Evolutionary conservation across 2,888 invertebrate genomes (phyloP).

Genomic region (Chymomyza procnemis): DNA sequence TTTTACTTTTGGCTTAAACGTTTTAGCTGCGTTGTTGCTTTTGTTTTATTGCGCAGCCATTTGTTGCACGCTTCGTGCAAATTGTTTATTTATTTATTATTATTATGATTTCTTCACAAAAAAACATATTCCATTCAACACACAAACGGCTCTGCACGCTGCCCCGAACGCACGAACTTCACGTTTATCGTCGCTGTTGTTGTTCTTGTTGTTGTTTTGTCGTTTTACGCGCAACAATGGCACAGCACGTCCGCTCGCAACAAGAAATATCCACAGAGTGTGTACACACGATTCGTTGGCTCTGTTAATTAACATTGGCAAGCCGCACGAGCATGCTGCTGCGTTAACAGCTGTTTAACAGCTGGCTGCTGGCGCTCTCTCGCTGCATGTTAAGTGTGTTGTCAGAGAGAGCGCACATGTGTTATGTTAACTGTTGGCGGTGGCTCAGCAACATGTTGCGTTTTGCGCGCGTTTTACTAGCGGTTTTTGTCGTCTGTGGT

Average conservation of each 20-base stretch:
- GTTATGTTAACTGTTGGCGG: constrained; percentile 18
- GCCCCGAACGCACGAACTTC: neutral
- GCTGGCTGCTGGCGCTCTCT: neutral
- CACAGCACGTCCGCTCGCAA: constrained; percentile 53
- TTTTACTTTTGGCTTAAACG: constrained; percentile 18
- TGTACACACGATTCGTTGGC: neutral
- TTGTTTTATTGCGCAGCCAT: neutral
- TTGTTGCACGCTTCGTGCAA: neutral
- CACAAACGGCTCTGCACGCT: neutral
- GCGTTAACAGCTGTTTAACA: constrained; percentile 10
- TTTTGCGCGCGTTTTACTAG: constrained; percentile 40
- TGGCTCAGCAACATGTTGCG: constrained; percentile 56
- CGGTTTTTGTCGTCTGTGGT: constrained; percentile 32
- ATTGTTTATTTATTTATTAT: constrained; percentile 2
- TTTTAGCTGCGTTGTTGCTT: constrained; percentile 19
- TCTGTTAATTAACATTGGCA: neutral
- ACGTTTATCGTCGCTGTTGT: constrained; percentile 18
- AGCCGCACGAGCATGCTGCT: neutral
- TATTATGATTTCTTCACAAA: no score
- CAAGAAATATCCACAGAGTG: constrained; percentile 15
- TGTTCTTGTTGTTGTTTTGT: constrained; percentile 35
- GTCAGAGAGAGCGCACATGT: constrained; percentile 23
- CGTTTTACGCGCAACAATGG: constrained; percentile 34
- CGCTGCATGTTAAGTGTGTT: no score
- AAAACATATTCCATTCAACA: neutral